Evolutionary conservation across 2,888 invertebrate species (phyloP).

Genomic region (Phortica okadai): DNA sequence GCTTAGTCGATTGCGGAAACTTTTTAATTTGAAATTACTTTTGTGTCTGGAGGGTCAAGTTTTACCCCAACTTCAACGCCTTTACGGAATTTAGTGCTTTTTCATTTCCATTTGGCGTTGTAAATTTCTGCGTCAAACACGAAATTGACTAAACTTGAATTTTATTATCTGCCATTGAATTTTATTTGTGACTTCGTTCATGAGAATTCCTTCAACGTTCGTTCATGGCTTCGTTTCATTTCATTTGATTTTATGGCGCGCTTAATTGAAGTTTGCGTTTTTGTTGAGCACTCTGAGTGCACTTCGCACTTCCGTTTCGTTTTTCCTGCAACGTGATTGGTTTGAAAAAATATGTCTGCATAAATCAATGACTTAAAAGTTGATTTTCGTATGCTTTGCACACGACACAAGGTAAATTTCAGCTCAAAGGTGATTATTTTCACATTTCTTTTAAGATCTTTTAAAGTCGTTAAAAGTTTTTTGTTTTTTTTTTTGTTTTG

Average conservation of each 20-base stretch:
- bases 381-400: constrained; percentile 11
- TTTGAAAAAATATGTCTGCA: constrained; percentile 1
- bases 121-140: constrained; percentile 22
- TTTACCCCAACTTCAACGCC: not conserved
- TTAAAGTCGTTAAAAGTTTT: not conserved
- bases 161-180: constrained; percentile 28
- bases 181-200: constrained; percentile 12
- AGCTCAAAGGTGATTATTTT: not conserved
- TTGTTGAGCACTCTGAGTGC: not conserved
- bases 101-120: constrained; percentile 22
- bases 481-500: not conserved
- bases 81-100: constrained; percentile 7
- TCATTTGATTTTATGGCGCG: constrained; percentile 17
- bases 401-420: not conserved
- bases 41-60: constrained; percentile 25
- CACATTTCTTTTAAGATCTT: not conserved
- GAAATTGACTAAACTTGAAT: constrained; percentile 29
- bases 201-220: not conserved
- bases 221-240: constrained; percentile 16
- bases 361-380: constrained; percentile 28
- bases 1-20: constrained; percentile 30
- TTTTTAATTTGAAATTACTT: constrained; percentile 38
- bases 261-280: constrained; percentile 7
- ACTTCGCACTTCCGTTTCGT: too few species aligned
- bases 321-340: not conserved